These are phyloP conservation scores for Patiria miniata DNA, from an alignment of 35 echinoderm and acorn worm genomes.

Conservation along the genomic window DNA sequence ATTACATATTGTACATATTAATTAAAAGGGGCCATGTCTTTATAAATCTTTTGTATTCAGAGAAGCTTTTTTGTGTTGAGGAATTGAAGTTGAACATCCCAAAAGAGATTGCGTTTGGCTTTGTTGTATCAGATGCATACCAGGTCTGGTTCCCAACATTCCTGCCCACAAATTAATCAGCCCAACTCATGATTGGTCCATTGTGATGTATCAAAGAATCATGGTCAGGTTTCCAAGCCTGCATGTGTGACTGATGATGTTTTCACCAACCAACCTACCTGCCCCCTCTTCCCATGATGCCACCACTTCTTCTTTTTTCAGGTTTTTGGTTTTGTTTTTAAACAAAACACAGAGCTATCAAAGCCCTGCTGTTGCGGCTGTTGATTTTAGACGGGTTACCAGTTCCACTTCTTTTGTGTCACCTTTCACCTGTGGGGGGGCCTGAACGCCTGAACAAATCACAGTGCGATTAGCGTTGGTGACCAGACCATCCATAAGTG, in stretches of 20 bases:
- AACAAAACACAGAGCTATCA: slow-evolving; percentile 17
- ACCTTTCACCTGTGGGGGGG: background rate
- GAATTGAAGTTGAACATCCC: background rate
- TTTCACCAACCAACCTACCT: too few relatives aligned
- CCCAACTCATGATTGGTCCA: too few relatives aligned
- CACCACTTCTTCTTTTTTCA: too few relatives aligned
- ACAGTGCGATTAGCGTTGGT: background rate
- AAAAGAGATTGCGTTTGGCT: background rate
- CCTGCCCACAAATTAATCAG: background rate
- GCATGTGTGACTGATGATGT: too few relatives aligned
- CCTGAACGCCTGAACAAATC: slow-evolving; percentile 21
- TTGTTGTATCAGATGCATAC: background rate
- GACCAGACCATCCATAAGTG: background rate
- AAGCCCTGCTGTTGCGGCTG: background rate
- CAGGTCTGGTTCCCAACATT: background rate
- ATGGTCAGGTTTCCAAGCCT: too few relatives aligned
- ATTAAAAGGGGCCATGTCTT: too few relatives aligned
- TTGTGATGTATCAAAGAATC: too few relatives aligned
- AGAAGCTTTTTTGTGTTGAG: too few relatives aligned
- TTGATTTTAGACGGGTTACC: slow-evolving; percentile 28
- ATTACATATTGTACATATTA: too few relatives aligned
- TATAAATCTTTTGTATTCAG: too few relatives aligned
- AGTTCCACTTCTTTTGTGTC: slow-evolving; percentile 9
- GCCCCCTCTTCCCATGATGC: too few relatives aligned
- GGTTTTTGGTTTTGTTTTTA: slow-evolving; percentile 2